These are phyloP conservation scores for Olivierus martensii DNA, from an alignment of 1,140 invertebrate species.

Conservation along the genomic window DNA sequence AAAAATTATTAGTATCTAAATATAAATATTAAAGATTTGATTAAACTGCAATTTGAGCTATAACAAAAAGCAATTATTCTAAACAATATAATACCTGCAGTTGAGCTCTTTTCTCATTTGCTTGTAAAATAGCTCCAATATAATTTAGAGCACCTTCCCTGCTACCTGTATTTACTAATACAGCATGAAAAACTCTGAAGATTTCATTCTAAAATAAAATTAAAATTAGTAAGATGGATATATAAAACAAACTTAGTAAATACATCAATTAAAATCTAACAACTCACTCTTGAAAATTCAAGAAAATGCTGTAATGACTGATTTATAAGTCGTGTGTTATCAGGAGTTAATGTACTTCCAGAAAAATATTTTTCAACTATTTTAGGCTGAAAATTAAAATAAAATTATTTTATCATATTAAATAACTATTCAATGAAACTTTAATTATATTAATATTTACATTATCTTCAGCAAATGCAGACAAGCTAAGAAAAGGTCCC, in stretches of 20 bases:
- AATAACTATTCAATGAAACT: not conserved
- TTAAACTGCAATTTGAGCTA: too few species aligned
- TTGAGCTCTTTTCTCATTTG: slow-evolving; percentile 77
- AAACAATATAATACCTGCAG: too few species aligned
- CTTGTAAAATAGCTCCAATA: slow-evolving; percentile 53
- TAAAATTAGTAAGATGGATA: not conserved
- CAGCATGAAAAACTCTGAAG: slow-evolving; percentile 65
- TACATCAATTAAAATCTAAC: not conserved
- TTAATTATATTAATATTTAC: slow-evolving; percentile 23
- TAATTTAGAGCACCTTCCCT: slow-evolving; percentile 62
- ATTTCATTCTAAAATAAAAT: slow-evolving; percentile 27
- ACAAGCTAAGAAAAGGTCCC: slow-evolving; percentile 76
- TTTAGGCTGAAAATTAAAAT: slow-evolving; percentile 26
- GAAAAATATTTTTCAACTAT: slow-evolving; percentile 33
- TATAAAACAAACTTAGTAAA: not conserved
- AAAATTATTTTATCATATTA: slow-evolving; percentile 2
- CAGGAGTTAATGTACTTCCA: slow-evolving; percentile 26
- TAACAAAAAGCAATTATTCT: too few species aligned
- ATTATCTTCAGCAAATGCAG: slow-evolving; percentile 86
- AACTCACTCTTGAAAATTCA: slow-evolving; percentile 28
- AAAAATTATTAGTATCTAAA: too few species aligned
- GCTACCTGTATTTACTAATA: slow-evolving; percentile 61
- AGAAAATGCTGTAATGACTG: slow-evolving; percentile 28
- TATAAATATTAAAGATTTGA: too few species aligned
- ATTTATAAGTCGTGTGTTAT: slow-evolving; percentile 25